phyloP scores from a whole-genome alignment of 2,888 invertebrate genomes.

The Gryllus longicercus region DNA sequence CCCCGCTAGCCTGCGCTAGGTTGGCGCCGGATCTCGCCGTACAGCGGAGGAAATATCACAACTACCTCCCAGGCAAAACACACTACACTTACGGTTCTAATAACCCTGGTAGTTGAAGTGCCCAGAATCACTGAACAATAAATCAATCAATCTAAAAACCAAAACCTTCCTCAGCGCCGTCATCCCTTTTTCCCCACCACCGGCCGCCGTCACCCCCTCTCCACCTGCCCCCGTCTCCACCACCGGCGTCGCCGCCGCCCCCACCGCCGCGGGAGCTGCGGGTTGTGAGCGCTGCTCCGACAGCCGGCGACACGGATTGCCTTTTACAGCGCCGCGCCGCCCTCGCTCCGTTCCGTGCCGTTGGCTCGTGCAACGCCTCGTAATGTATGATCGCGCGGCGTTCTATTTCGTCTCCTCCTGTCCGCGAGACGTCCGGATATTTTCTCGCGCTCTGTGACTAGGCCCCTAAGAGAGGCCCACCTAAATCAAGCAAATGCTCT shows the following conservation, averaged over 20 bases:
- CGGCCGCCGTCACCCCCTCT: not conserved
- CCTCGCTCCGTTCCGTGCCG: not conserved
- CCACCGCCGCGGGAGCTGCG: not conserved
- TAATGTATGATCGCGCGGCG: too few species aligned
- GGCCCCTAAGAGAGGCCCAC: too few species aligned
- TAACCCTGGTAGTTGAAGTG: too few species aligned
- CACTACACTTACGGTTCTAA: too few species aligned
- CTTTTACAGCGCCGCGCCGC: not conserved
- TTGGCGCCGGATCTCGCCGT: too few species aligned
- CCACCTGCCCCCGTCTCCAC: not conserved
- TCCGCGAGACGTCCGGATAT: not conserved
- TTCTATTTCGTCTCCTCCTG: too few species aligned
- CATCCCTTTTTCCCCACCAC: not conserved
- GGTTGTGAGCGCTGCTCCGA: not conserved
- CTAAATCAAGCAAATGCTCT: too few species aligned
- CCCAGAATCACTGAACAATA: too few species aligned
- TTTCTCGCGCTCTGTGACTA: not conserved
- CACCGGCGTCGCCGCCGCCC: not conserved
- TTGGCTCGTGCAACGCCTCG: not conserved
- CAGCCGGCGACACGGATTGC: slow-evolving; percentile 5
- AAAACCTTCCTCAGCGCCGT: not conserved
- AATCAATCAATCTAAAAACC: too few species aligned
- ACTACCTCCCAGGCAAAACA: too few species aligned
- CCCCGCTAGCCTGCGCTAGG: too few species aligned
- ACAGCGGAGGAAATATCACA: too few species aligned